Conservation (phyloP, 2,797 vertebrate species). For the Eurystomus glaucurus region DNA sequence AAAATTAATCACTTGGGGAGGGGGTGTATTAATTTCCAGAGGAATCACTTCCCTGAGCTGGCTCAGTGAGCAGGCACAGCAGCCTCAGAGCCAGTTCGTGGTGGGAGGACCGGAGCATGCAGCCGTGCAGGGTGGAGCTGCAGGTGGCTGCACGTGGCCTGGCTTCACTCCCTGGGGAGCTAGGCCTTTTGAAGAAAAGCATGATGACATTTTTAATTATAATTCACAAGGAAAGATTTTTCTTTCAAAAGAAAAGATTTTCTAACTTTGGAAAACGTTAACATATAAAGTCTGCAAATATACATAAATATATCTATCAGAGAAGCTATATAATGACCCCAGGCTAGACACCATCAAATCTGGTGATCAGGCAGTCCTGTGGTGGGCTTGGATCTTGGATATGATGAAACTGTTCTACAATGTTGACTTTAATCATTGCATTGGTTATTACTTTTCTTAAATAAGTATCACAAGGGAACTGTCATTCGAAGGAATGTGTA, state of each 20-base stretch:
- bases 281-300: not conserved
- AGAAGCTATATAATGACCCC: not conserved
- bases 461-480: constrained; percentile 9
- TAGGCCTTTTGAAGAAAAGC: accelerated
- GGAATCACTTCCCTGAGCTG: not conserved
- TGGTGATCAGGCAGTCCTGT: not conserved
- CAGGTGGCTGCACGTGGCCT: accelerated
- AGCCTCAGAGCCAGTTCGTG: too few relatives aligned
- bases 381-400: not conserved
- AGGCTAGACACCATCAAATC: not conserved
- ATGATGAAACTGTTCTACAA: not conserved
- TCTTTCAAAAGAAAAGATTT: not conserved
- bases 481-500: not conserved
- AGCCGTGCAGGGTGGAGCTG: not conserved
- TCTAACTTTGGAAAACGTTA: not conserved
- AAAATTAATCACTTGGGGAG: not conserved
- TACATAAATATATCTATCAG: not conserved
- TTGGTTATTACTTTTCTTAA: not conserved
- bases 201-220: accelerated
- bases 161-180: not conserved
- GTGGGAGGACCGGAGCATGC: not conserved
- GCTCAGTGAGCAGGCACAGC: not conserved
- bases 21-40: not conserved
- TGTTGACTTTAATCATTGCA: constrained; percentile 17
- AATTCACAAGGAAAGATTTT: not conserved